These are phyloP conservation scores for Leontopithecus rosalia DNA, from an alignment of 2,797 vertebrate genomes.

Conservation along the genomic window DNA sequence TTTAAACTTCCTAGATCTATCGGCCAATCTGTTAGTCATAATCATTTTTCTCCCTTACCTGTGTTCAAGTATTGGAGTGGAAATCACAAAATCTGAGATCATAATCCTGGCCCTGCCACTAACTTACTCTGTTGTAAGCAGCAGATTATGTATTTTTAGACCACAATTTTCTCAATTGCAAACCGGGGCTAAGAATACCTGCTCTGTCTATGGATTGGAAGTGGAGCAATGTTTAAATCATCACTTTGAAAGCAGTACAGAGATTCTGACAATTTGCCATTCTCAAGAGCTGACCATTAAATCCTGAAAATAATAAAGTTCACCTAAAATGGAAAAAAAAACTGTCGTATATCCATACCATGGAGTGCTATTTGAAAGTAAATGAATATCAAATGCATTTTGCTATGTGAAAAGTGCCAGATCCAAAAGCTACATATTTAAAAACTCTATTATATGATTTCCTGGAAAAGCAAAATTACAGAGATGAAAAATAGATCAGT, in stretches of 20 bases:
- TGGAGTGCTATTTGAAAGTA: neutral
- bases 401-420: neutral
- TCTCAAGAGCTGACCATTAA: neutral
- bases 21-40: neutral
- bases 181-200: neutral
- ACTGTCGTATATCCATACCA: neutral
- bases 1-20: neutral
- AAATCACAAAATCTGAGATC: neutral
- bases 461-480: neutral
- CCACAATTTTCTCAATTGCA: neutral
- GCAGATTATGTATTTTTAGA: neutral
- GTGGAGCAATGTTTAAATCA: neutral
- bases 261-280: neutral
- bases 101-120: neutral
- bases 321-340: neutral
- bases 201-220: neutral
- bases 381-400: neutral
- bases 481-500: neutral
- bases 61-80: neutral
- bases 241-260: neutral
- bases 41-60: neutral
- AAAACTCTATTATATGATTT: neutral
- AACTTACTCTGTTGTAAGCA: neutral
- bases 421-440: neutral
- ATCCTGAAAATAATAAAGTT: neutral